Evolutionary conservation across 2,113 vertebrate genomes (phyloP).

Genomic region (Colius striatus): DNA sequence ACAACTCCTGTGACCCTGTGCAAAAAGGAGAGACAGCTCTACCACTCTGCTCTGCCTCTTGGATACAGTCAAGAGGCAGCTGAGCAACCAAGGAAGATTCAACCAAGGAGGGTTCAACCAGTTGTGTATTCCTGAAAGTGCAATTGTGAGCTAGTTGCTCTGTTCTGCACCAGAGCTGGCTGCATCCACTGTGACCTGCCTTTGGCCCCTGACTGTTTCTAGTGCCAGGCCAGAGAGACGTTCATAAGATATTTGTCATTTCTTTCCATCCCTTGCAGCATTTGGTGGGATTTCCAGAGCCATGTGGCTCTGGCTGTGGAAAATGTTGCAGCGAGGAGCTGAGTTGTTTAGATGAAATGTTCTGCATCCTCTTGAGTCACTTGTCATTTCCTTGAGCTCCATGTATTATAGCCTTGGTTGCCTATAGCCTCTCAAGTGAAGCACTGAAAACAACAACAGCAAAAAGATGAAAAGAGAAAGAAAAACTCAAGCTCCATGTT

Average conservation of each 20-base stretch:
- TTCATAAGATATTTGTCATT: conserved; percentile 11
- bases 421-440: neutral
- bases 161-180: neutral
- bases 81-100: neutral
- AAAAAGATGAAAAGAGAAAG: neutral
- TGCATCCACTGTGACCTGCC: neutral
- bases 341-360: conserved; percentile 23
- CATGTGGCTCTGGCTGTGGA: conserved; percentile 15
- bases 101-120: neutral
- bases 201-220: neutral
- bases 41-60: neutral
- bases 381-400: conserved; percentile 29
- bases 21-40: neutral
- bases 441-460: neutral
- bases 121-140: neutral
- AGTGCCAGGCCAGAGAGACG: neutral
- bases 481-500: neutral
- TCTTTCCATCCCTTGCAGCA: neutral
- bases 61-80: neutral
- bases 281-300: neutral
- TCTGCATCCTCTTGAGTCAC: conserved; percentile 49
- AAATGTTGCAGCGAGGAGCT: conserved; percentile 32
- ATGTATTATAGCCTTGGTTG: neutral
- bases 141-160: neutral
- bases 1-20: neutral